phyloP scores from a whole-genome alignment of 2,888 invertebrate species.

The Morinoia aosen region DNA sequence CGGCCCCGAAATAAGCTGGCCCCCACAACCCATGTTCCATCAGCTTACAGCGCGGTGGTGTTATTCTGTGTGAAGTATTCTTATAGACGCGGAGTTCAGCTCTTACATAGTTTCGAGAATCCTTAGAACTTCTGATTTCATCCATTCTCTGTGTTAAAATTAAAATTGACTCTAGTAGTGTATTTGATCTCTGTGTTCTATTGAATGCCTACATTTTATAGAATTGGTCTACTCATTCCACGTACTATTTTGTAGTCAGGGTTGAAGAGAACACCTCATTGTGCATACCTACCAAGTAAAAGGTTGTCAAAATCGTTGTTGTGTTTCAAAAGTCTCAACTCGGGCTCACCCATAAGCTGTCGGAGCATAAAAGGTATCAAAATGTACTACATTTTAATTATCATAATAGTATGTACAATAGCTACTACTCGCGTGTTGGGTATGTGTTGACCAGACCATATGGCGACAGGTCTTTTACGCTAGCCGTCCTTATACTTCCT shows the following conservation, averaged over 20 bases:
- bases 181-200: background rate
- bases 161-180: background rate
- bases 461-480: conserved; percentile 46
- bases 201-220: background rate
- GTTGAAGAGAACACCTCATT: background rate
- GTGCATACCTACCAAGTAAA: too few relatives aligned
- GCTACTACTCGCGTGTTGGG: background rate
- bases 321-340: background rate
- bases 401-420: background rate
- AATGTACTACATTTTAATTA: background rate
- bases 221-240: background rate
- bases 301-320: background rate
- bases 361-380: background rate
- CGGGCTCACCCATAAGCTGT: background rate
- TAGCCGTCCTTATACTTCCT: conserved; percentile 49
- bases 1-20: background rate
- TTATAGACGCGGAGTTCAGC: background rate
- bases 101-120: background rate
- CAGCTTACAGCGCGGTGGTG: background rate
- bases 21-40: background rate
- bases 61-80: background rate
- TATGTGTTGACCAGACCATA: conserved; percentile 30
- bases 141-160: background rate
- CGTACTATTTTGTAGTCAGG: background rate
- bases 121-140: background rate